Conservation (phyloP, 23 tunicate species). For the Halocynthia roretzi region DNA sequence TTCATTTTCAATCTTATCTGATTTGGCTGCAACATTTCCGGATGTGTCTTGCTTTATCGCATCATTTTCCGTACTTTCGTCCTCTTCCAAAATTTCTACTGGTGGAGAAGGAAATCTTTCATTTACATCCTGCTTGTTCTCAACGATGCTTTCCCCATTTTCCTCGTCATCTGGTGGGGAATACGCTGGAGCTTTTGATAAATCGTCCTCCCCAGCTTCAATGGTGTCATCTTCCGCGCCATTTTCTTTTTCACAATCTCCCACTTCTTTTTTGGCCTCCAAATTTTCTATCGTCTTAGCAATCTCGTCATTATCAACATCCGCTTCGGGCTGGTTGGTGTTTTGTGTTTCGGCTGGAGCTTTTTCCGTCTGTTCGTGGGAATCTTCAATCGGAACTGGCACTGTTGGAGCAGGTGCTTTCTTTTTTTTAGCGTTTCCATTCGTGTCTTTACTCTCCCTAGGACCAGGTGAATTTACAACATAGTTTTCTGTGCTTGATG, state of each 20-base stretch:
- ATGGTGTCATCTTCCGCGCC: neutral
- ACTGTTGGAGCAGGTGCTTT: slow-evolving; percentile 26
- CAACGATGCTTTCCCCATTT: slow-evolving; percentile 5
- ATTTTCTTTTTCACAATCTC: neutral
- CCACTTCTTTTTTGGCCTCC: neutral
- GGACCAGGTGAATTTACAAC: slow-evolving; percentile 21
- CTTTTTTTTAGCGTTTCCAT: slow-evolving; percentile 23
- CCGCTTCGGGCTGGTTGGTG: slow-evolving; percentile 12
- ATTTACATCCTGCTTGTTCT: neutral
- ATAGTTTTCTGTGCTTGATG: slow-evolving; percentile 34
- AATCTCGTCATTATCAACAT: neutral
- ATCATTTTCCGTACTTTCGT: too few relatives aligned
- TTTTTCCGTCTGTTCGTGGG: neutral
- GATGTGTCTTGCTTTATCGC: too few relatives aligned
- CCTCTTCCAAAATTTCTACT: too few relatives aligned
- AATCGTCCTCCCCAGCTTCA: neutral
- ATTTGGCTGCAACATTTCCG: too few relatives aligned
- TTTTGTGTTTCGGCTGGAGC: neutral
- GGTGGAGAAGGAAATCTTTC: too few relatives aligned
- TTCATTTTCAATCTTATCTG: too few relatives aligned
- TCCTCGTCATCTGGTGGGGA: slow-evolving; percentile 6
- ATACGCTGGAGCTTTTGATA: neutral
- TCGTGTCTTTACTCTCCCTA: neutral
- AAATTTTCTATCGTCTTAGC: neutral
- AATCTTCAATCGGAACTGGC: neutral